These are phyloP conservation scores for Cephonodes hylas DNA, from an alignment of 2,888 invertebrate genomes.

Conservation along the genomic window DNA sequence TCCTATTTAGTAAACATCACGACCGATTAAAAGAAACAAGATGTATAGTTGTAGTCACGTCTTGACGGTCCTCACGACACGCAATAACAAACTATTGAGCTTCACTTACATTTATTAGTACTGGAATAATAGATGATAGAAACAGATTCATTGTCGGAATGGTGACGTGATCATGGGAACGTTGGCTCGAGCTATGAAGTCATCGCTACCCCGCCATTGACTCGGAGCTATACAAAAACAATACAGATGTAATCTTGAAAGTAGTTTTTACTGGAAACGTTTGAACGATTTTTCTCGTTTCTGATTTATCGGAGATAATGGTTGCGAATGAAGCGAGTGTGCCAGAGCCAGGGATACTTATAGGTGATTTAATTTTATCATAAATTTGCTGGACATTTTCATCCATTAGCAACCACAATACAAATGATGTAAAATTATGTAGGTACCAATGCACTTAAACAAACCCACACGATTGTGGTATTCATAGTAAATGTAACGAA, in stretches of 20 bases:
- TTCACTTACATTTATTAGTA: neutral
- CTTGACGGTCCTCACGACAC: neutral
- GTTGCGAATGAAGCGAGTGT: neutral
- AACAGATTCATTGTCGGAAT: neutral
- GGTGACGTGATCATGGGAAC: slow-evolving; percentile 24
- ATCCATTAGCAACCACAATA: no score
- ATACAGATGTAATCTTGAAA: neutral
- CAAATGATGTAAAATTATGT: no score
- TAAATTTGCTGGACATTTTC: neutral
- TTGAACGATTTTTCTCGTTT: neutral
- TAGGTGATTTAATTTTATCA: neutral
- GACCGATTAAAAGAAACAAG: neutral
- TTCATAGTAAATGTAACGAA: no score
- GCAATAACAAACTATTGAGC: neutral
- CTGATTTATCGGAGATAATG: neutral
- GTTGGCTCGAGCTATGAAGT: slow-evolving; percentile 22
- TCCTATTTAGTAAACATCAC: no score
- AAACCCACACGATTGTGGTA: no score
- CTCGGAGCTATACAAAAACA: slow-evolving; percentile 13
- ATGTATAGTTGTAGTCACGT: neutral
- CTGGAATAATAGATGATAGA: neutral
- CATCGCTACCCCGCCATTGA: slow-evolving; percentile 18
- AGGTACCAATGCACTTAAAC: no score
- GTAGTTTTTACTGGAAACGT: neutral
- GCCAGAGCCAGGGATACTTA: neutral